Base-by-base conservation (phyloP, 2,797 vertebrate genomes). In the Sparidentex hasta region DNA sequence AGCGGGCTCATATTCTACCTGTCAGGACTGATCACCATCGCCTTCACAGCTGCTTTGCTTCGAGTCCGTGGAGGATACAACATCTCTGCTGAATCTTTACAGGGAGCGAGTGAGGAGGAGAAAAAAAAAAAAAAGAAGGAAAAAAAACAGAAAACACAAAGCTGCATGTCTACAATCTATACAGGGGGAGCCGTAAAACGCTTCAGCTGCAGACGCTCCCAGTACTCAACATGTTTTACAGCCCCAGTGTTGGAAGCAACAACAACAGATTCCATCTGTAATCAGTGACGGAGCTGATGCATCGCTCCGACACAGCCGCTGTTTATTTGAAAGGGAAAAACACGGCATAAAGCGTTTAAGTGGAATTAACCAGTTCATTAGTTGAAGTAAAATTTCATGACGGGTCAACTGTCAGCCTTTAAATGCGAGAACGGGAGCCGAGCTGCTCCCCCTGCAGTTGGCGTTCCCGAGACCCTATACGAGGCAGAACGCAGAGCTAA, bases 1-100 rank as follows among this genome's bases (percentile, higher is more conserved):
- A 90, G 82, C 56, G 11, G 56, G 75, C 87, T 93, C 90, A 93
- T 92, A 93, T 92, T 93, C 89, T 85, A 92, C 89, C 86, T 93
- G 92, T 93, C 90, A 91, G 81, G 72, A 70, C 78, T 84, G 88
- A 93, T 93, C 87, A 89, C 5, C 71, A 9, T 91, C 76, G 62
- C 64, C 77, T 75, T 87, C 88, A 77, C 82, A 79, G 88, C 78
- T 72, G 81, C 85, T 90, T 84, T 76, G 86, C 82, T 70, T 66
- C 44, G 0, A 7, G 38, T 77, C 83, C 21, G 5, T 33, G 64
- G 88, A 83, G 89, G 78, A 87, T 75, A 72, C 81, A 75, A 72
- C 57, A 65, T 83, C 78, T 75, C 82, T 74, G 71, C 74, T 81
- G 80, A 80, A 88, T 76, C 81, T 83, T 84, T 83, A 82, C 65